Evolutionary conservation across 2,113 vertebrate genomes (phyloP).

Genomic region (Equus przewalskii): DNA sequence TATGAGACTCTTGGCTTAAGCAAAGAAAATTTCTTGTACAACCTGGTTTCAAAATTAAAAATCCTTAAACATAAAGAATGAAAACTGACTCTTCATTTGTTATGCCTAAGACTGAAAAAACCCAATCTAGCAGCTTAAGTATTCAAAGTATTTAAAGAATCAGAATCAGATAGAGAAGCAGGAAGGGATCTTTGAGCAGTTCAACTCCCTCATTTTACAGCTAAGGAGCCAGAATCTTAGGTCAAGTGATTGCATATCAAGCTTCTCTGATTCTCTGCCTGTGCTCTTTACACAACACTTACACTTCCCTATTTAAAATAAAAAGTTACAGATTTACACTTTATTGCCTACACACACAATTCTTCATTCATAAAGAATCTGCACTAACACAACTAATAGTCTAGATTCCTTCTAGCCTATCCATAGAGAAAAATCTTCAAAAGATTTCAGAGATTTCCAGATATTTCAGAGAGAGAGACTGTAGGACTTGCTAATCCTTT

Average conservation of each 20-base stretch:
- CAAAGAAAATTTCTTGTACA: neutral
- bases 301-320: neutral
- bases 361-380: slow-evolving; percentile 19
- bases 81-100: slow-evolving; percentile 44
- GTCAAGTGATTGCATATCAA: neutral
- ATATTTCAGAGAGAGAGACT: neutral
- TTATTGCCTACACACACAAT: neutral
- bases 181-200: neutral
- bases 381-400: neutral
- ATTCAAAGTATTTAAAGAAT: slow-evolving; percentile 62
- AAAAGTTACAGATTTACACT: neutral
- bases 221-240: neutral
- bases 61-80: slow-evolving; percentile 56
- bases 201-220: neutral
- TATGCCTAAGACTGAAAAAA: neutral
- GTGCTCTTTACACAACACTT: neutral
- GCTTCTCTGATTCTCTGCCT: neutral
- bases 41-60: slow-evolving; percentile 49
- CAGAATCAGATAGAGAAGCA: slow-evolving; percentile 41
- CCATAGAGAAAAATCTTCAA: neutral
- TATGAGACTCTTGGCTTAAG: neutral
- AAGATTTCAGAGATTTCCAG: slow-evolving; percentile 17
- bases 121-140: neutral
- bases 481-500: neutral
- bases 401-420: neutral